Evolutionary conservation across 2,797 vertebrate genomes (phyloP), one percentile per base, ranked within the genome.

Genomic region (Yasuhikotakia modesta): DNA sequence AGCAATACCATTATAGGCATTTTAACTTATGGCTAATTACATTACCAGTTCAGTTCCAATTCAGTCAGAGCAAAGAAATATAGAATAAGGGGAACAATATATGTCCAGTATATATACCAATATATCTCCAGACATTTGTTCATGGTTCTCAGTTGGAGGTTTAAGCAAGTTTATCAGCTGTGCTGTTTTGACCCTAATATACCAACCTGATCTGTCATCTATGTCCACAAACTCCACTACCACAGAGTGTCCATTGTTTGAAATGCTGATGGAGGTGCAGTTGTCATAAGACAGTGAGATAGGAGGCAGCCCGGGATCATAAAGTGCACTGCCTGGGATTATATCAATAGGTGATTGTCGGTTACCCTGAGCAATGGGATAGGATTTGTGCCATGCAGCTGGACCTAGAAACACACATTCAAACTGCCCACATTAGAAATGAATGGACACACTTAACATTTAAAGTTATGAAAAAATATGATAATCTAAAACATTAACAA

Each of bases 341-440:
- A 99, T 98, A 87, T 99, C 91, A 50, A 98, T 96, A 46, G 97
- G 97, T 67, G 97, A 99, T 80, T 99, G 97, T 1, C 94, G 94
- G 70, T 85, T 87, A 32, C 97, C 97, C 81, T 93, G 75, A 43
- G 97, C 97, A 32, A 97, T 90, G 1, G 97, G 96, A 73, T 90
- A 99, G 67, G 92, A 90, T 80, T 91, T 94, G 88, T 96, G 91
- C 97, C 97, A 99, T 45, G 91, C 88, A 0, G 92, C 92, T 35
- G 97, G 97, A 82, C 97, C 97, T 99, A 78, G 32, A 58, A 69
- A 76, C 7, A 71, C 27, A 63, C 1, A 76, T 45, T 69, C 12
- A 48, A 5, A 57, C 2, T 46, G 45, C 0, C 30, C 60, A 35
- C 4, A 14, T n/a, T 1, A 39, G 50, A 65, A 11, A 66, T 57